Conservation (phyloP, 2,113 vertebrate species). For the Opisthocomus hoazin region DNA sequence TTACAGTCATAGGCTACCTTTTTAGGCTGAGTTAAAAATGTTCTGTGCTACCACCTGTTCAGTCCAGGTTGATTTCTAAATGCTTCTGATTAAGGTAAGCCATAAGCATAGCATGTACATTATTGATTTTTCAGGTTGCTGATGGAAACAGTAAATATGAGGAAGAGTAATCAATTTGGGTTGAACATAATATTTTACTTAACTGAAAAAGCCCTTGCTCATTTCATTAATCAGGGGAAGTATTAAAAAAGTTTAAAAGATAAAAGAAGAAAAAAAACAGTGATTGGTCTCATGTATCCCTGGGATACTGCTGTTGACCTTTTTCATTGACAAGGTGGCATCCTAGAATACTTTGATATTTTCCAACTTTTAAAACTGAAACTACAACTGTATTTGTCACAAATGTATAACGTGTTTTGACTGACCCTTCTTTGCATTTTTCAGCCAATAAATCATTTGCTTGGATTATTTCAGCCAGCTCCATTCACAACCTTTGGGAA, state of each 20-base stretch:
- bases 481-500: neutral
- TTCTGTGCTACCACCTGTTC: neutral
- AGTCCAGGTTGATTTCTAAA: neutral
- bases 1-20: neutral
- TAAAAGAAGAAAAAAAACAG: neutral
- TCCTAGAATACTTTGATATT: neutral
- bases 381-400: neutral
- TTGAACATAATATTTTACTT: neutral
- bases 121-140: neutral
- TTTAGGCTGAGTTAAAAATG: neutral
- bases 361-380: neutral
- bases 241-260: neutral
- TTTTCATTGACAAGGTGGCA: neutral
- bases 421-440: neutral
- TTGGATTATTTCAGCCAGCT: neutral
- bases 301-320: neutral
- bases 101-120: neutral
- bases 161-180: neutral
- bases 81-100: neutral
- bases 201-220: neutral
- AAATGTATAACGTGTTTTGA: neutral
- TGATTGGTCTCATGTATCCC: neutral
- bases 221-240: neutral
- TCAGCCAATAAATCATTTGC: neutral
- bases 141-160: neutral